Conservation (phyloP, 1,140 invertebrate genomes). For the Sipha flava region DNA sequence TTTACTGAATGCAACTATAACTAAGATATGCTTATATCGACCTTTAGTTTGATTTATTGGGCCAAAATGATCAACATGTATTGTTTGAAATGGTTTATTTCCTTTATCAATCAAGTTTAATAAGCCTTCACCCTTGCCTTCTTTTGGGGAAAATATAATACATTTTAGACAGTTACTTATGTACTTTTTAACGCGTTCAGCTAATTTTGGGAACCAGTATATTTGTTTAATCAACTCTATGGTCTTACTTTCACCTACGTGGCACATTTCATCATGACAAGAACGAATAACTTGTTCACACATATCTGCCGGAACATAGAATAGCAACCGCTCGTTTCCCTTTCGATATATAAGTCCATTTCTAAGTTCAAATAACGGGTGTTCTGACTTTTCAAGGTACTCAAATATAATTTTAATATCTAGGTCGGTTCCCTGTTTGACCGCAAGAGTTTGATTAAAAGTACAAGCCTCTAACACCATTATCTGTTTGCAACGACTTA, state of each 20-base stretch:
- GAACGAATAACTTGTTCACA: no score
- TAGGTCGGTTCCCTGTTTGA: background rate
- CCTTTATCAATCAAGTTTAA: background rate
- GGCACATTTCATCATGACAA: background rate
- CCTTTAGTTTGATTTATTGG: background rate
- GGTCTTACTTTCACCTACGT: background rate
- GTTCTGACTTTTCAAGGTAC: background rate
- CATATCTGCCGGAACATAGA: background rate
- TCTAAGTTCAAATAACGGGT: background rate
- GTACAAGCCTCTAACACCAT: background rate
- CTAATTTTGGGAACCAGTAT: background rate
- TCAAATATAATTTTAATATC: background rate
- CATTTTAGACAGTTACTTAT: background rate
- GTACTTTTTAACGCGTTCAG: background rate
- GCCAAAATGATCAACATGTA: background rate
- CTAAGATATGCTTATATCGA: conserved; percentile 40
- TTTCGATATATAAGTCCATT: background rate
- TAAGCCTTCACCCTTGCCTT: background rate
- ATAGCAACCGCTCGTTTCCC: background rate
- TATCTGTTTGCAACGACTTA: background rate
- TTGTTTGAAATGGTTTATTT: background rate
- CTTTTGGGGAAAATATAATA: background rate
- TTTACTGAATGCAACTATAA: conserved; percentile 39
- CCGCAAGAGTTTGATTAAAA: background rate
- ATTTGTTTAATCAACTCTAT: background rate